Percentiles rank a stretch among this genome's conserved stretches.
These are phyloP conservation scores for Chamaetylas fuelleborni DNA, from an alignment of 2,113 vertebrate species.

Conservation along the genomic window DNA sequence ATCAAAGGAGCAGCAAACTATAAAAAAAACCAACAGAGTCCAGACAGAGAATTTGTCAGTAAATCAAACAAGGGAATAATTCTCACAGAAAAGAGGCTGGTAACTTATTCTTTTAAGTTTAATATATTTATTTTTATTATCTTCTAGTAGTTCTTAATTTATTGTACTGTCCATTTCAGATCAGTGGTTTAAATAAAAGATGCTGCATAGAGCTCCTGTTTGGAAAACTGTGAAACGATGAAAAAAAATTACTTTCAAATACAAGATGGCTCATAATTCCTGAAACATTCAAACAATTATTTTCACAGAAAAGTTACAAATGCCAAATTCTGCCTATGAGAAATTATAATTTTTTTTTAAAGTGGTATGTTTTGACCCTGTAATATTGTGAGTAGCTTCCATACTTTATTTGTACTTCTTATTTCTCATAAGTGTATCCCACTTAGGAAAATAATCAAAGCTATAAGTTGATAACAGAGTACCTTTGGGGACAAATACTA, in stretches of 20 bases:
- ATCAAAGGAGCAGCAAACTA: not conserved
- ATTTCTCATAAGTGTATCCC: not conserved
- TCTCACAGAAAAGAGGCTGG: not conserved
- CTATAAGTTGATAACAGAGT: not conserved
- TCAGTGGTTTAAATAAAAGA: not conserved
- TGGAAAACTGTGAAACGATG: not conserved
- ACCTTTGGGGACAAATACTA: not conserved
- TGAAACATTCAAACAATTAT: constrained; percentile 30
- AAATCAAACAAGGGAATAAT: not conserved
- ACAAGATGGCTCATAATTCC: not conserved
- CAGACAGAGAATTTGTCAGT: not conserved
- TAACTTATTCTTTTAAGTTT: not conserved
- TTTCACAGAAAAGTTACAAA: not conserved
- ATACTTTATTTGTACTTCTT: not conserved
- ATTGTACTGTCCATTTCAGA: not conserved
- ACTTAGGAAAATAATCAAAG: not conserved
- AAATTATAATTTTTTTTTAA: not conserved
- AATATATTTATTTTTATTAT: not conserved
- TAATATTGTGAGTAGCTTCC: not conserved
- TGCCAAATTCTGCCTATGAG: not conserved
- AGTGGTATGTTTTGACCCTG: not conserved
- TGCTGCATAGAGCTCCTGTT: not conserved
- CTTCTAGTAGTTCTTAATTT: not conserved
- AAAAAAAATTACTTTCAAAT: not conserved
- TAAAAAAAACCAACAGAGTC: not conserved